phyloP scores from a whole-genome alignment of 2,888 invertebrate genomes.

The Synanthedon formicaeformis region DNA sequence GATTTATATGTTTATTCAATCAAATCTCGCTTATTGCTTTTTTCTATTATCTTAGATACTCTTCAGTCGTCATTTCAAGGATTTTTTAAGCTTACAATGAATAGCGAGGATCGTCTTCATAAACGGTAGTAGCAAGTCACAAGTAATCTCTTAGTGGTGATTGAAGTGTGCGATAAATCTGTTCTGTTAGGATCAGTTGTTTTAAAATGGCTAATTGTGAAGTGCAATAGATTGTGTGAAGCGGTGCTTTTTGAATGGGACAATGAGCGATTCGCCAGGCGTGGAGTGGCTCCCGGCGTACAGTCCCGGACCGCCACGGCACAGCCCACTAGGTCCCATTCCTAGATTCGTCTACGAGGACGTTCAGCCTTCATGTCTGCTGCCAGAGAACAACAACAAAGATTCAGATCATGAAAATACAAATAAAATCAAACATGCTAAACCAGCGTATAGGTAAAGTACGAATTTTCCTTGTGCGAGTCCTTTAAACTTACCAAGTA shows the following conservation, averaged over 20 bases:
- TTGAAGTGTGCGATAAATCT: constrained; percentile 20
- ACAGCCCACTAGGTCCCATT: constrained; percentile 61
- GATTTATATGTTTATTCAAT: constrained; percentile 24
- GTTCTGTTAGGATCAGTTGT: constrained; percentile 16
- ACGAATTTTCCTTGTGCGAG: constrained; percentile 23
- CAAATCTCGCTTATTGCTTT: constrained; percentile 18
- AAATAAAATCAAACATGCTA: constrained; percentile 66
- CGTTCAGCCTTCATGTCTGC: constrained; percentile 50
- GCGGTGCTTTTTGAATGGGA: constrained; percentile 36
- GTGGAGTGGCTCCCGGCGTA: constrained; percentile 68
- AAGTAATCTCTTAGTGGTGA: constrained; percentile 37
- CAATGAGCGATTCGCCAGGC: constrained; percentile 65
- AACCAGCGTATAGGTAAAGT: constrained; percentile 71
- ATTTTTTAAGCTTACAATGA: constrained; percentile 57
- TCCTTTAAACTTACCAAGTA: constrained; percentile 6
- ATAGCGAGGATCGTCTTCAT: constrained; percentile 46
- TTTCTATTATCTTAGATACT: constrained; percentile 29
- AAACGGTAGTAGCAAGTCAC: constrained; percentile 54
- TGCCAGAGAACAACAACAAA: constrained; percentile 62
- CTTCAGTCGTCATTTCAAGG: constrained; percentile 46
- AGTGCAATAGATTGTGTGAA: constrained; percentile 19
- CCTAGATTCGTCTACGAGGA: constrained; percentile 63
- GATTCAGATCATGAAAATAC: constrained; percentile 53
- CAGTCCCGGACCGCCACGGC: constrained; percentile 64
- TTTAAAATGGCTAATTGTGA: constrained; percentile 6